Percentiles rank a stretch among this genome's conserved stretches.
These are phyloP conservation scores for Drosophila subsilvestris DNA, from an alignment of 2,888 invertebrate genomes.

Conservation along the genomic window DNA sequence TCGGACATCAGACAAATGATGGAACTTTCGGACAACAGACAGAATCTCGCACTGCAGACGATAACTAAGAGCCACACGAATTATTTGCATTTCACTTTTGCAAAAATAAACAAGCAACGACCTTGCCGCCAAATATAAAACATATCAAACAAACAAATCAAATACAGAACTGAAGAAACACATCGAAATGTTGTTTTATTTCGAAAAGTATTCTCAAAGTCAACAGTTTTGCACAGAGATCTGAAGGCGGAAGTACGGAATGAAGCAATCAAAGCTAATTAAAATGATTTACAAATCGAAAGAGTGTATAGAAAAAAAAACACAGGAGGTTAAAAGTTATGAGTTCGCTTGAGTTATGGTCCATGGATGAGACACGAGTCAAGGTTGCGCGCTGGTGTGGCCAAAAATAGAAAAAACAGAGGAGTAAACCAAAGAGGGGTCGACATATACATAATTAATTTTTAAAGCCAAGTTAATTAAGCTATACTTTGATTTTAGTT, in stretches of 20 bases:
- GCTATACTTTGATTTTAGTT: background rate
- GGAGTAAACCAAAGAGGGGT: background rate
- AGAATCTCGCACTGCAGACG: slow-evolving; percentile 8
- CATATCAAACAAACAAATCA: slow-evolving; percentile 70
- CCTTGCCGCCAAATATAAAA: slow-evolving; percentile 67
- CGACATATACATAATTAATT: background rate
- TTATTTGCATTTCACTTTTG: slow-evolving; percentile 53
- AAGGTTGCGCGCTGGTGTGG: slow-evolving; percentile 18
- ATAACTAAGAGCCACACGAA: background rate
- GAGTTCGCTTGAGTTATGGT: background rate
- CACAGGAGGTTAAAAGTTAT: slow-evolving; percentile 35
- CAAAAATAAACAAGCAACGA: slow-evolving; percentile 36
- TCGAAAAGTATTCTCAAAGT: slow-evolving; percentile 59
- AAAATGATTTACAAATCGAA: slow-evolving; percentile 52
- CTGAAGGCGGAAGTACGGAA: slow-evolving; percentile 53
- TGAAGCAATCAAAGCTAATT: slow-evolving; percentile 61
- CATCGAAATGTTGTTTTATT: slow-evolving; percentile 45
- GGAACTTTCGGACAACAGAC: background rate
- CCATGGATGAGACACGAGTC: slow-evolving; percentile 10
- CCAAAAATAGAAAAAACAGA: slow-evolving; percentile 9
- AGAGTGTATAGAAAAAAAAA: slow-evolving; percentile 13
- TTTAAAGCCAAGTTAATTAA: background rate
- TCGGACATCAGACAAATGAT: slow-evolving; percentile 13
- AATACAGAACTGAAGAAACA: slow-evolving; percentile 34
- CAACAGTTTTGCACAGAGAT: slow-evolving; percentile 44